Conservation (phyloP, 2,113 vertebrate species). For the Tricholaema leucomelas region DNA sequence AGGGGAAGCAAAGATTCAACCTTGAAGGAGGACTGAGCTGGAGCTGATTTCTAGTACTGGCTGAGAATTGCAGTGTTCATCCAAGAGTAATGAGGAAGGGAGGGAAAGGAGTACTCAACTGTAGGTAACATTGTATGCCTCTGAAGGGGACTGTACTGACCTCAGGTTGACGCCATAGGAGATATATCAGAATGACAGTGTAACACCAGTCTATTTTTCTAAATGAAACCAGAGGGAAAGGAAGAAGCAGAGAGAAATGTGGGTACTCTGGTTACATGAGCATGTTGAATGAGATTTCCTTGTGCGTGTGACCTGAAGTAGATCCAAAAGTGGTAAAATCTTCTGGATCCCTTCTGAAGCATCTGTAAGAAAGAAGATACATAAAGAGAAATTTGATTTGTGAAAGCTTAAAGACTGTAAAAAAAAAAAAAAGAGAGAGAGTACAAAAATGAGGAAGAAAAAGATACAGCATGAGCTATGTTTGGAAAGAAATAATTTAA, state of each 20-base stretch:
- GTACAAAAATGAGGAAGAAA: neutral
- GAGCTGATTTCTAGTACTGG: neutral
- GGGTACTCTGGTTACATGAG: neutral
- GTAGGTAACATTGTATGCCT: neutral
- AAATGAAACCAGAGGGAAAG: neutral
- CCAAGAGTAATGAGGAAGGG: neutral
- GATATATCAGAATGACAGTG: neutral
- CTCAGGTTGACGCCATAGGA: neutral
- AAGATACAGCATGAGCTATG: neutral
- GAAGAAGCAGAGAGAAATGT: neutral
- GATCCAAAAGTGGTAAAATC: neutral
- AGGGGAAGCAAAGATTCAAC: neutral
- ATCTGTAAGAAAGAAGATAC: neutral
- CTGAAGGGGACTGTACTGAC: neutral
- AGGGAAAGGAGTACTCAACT: fast-evolving
- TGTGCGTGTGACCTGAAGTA: neutral
- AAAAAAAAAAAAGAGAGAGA: neutral
- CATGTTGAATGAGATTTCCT: neutral
- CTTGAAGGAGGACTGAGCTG: neutral
- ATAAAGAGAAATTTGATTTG: neutral
- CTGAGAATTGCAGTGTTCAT: neutral
- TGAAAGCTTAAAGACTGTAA: neutral
- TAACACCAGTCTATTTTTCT: neutral
- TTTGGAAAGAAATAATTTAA: neutral
- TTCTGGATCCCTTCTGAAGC: neutral